A percentile compares a stretch with the other conserved stretches of the same genome.
These are phyloP conservation scores for Auanema freiburgensis DNA, from an alignment of 2,888 invertebrate species.

Conservation along the genomic window DNA sequence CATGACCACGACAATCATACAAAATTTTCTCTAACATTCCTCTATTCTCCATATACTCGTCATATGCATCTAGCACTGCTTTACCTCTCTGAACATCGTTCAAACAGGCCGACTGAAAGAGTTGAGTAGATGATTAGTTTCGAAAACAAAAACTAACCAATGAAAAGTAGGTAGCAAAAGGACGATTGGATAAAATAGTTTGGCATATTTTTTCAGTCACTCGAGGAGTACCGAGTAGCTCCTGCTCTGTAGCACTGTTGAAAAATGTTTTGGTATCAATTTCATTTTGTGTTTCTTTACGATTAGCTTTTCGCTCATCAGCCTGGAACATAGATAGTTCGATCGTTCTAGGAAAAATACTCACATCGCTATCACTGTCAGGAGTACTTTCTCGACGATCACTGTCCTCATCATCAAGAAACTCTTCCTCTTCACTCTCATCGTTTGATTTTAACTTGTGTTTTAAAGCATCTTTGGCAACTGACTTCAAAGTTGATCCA, in stretches of 20 bases:
- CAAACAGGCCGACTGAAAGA: constrained; percentile 8
- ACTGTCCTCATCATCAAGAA: constrained; percentile 19
- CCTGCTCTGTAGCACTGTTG: constrained; percentile 30
- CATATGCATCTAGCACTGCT: constrained; percentile 40
- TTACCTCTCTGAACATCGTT: constrained; percentile 30
- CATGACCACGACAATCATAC: constrained; percentile 51
- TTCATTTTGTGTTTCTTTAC: constrained; percentile 24
- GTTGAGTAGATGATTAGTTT: background rate
- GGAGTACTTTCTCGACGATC: constrained; percentile 30
- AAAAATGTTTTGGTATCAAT: constrained; percentile 34
- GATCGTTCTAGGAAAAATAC: background rate
- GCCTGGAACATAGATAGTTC: too few relatives aligned
- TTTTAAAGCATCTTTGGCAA: constrained; percentile 11
- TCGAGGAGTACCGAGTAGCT: constrained; percentile 32
- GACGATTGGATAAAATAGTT: constrained; percentile 28
- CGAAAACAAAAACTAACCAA: constrained; percentile 26
- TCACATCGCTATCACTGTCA: constrained; percentile 35
- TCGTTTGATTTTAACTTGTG: constrained; percentile 24
- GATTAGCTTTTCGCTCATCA: constrained; percentile 29
- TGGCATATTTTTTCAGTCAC: constrained; percentile 44
- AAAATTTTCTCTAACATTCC: constrained; percentile 52
- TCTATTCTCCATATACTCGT: constrained; percentile 51
- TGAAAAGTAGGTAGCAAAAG: constrained; percentile 25
- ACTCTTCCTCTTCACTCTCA: constrained; percentile 32
- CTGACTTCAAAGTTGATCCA: constrained; percentile 17